Evolutionary conservation across 1,140 invertebrate species (phyloP).

Genomic region (Drosophila mauritiana): DNA sequence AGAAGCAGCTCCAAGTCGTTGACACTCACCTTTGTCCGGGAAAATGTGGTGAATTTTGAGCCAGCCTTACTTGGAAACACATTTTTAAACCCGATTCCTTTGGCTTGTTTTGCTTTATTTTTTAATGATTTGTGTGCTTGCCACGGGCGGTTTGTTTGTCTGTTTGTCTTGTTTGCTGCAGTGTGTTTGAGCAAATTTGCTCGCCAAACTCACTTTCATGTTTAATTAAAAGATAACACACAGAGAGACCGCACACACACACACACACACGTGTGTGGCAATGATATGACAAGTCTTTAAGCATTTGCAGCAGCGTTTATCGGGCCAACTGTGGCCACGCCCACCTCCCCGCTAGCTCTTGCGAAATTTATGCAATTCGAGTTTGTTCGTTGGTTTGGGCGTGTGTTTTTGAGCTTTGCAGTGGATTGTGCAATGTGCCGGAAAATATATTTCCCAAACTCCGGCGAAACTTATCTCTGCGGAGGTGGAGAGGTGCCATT

Average conservation of each 20-base stretch:
- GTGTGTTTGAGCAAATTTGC: constrained; percentile 60
- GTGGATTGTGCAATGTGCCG: constrained; percentile 50
- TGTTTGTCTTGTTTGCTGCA: constrained; percentile 34
- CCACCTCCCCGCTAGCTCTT: constrained; percentile 23
- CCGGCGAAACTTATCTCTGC: constrained; percentile 36
- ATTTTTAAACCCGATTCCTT: constrained; percentile 8
- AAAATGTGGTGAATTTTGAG: constrained; percentile 9
- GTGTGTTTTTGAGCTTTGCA: constrained; percentile 49
- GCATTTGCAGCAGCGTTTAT: constrained; percentile 64
- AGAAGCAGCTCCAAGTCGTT: constrained; percentile 23
- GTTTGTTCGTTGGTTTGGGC: constrained; percentile 47
- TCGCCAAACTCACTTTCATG: constrained; percentile 74
- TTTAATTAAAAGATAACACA: constrained; percentile 82
- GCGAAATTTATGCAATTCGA: constrained; percentile 71
- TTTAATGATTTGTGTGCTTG: constrained; percentile 46
- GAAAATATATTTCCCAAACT: constrained; percentile 60
- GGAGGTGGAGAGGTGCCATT: neutral
- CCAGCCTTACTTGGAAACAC: constrained; percentile 15
- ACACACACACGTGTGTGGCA: constrained; percentile 2
- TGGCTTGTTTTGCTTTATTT: constrained; percentile 37
- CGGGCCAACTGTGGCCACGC: constrained; percentile 22
- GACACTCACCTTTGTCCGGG: constrained; percentile 34
- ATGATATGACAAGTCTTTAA: constrained; percentile 62
- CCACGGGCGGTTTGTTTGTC: constrained; percentile 50
- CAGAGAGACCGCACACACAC: constrained; percentile 12